Evolutionary conservation across 2,888 invertebrate genomes (phyloP).

Genomic region (Plemyria rubiginata): DNA sequence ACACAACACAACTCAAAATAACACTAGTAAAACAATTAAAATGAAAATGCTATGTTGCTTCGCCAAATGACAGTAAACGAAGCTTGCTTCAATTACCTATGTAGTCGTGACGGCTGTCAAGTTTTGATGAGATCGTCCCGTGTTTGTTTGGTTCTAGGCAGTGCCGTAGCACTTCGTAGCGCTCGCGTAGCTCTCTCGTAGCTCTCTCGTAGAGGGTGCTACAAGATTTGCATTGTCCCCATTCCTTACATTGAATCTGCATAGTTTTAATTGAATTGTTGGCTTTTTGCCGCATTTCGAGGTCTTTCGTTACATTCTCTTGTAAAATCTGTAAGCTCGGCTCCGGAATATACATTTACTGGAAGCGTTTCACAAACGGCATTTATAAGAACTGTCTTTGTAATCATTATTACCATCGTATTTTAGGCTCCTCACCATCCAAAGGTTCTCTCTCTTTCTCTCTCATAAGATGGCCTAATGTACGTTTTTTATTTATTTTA

Average conservation of each 20-base stretch:
- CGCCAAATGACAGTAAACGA: too few species aligned
- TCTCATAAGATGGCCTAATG: too few species aligned
- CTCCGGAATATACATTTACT: neutral
- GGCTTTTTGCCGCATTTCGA: conserved; percentile 28
- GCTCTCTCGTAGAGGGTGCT: conserved; percentile 28
- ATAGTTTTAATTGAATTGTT: conserved; percentile 34
- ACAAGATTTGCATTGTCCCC: conserved; percentile 30
- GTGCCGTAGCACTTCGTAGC: conserved; percentile 28
- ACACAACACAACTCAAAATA: too few species aligned
- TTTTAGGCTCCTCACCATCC: too few species aligned
- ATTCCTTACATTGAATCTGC: conserved; percentile 33
- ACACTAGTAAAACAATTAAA: too few species aligned
- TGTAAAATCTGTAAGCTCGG: conserved; percentile 17
- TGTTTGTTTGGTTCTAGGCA: neutral
- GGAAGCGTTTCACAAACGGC: conserved; percentile 2
- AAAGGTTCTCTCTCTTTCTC: too few species aligned
- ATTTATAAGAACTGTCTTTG: neutral
- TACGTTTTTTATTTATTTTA: too few species aligned
- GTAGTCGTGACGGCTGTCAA: too few species aligned
- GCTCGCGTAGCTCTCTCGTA: conserved; percentile 26
- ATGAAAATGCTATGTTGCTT: too few species aligned
- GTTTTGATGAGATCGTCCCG: neutral
- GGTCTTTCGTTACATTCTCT: conserved; percentile 22
- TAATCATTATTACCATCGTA: too few species aligned
- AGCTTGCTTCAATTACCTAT: too few species aligned